Conservation (phyloP, 2,888 invertebrate species). For the Microctonus brassicae region DNA sequence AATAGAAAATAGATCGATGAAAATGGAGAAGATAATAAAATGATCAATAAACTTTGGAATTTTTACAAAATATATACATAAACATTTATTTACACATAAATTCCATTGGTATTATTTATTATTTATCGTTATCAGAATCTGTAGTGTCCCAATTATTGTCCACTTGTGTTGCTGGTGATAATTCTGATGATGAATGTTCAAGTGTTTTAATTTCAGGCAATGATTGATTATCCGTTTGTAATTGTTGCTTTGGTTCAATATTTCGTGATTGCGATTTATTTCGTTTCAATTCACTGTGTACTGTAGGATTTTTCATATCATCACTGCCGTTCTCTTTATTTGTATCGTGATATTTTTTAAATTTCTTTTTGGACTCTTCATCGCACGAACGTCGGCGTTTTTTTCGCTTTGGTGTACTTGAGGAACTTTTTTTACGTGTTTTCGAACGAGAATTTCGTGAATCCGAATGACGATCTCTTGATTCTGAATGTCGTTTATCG, state of each 20-base stretch:
- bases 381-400: conserved; percentile 18
- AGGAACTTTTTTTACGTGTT: conserved; percentile 21
- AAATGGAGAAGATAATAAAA: background rate
- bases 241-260: background rate
- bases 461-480: conserved; percentile 27
- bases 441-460: conserved; percentile 44
- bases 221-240: background rate
- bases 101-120: background rate
- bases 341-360: conserved; percentile 31
- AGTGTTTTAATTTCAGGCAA: background rate
- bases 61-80: background rate
- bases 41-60: background rate
- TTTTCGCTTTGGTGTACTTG: conserved; percentile 29
- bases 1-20: background rate
- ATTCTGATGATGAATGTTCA: background rate
- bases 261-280: conserved; percentile 39
- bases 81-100: background rate
- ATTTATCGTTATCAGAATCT: conserved; percentile 50
- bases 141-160: conserved; percentile 53
- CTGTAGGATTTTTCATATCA: conserved; percentile 16
- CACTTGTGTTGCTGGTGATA: background rate
- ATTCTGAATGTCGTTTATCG: conserved; percentile 36
- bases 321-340: conserved; percentile 36
- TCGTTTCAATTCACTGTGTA: conserved; percentile 25
- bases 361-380: conserved; percentile 30